Conservation (phyloP, 2,888 invertebrate species). For the Machimus atricapillus region DNA sequence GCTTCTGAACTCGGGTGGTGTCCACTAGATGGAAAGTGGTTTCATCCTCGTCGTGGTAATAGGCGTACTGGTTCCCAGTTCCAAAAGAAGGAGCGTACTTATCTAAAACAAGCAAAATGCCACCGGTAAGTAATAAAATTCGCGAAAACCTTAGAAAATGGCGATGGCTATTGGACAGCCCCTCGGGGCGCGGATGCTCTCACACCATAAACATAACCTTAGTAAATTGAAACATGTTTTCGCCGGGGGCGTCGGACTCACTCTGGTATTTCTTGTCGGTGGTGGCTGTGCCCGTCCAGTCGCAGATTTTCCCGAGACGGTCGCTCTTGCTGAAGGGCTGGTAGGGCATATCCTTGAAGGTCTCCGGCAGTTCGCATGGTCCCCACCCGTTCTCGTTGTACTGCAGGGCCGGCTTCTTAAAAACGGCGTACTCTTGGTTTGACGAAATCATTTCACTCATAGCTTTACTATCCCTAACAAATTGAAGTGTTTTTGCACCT, state of each 20-base stretch:
- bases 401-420: slow-evolving; percentile 58
- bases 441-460: slow-evolving; percentile 56
- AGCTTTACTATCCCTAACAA: not conserved
- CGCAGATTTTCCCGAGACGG: slow-evolving; percentile 97
- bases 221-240: not conserved
- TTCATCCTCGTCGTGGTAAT: slow-evolving; percentile 99
- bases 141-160: not conserved
- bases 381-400: slow-evolving; percentile 83
- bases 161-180: not conserved
- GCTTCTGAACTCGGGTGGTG: slow-evolving; percentile 86
- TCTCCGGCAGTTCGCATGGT: slow-evolving; percentile 91
- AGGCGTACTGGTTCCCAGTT: slow-evolving; percentile 95
- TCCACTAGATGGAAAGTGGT: slow-evolving; percentile 98
- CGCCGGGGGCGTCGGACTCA: slow-evolving; percentile 63
- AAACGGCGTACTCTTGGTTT: slow-evolving; percentile 52
- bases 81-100: slow-evolving; percentile 94
- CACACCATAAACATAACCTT: slow-evolving; percentile 14
- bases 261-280: slow-evolving; percentile 94
- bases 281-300: slow-evolving; percentile 94
- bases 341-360: slow-evolving; percentile 82
- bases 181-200: not conserved
- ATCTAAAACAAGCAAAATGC: slow-evolving; percentile 64
- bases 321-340: slow-evolving; percentile 99
- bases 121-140: not conserved
- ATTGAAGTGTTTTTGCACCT: not conserved